Base-by-base conservation (phyloP, 2,888 invertebrate species). In the Ophioninae sp. region DNA sequence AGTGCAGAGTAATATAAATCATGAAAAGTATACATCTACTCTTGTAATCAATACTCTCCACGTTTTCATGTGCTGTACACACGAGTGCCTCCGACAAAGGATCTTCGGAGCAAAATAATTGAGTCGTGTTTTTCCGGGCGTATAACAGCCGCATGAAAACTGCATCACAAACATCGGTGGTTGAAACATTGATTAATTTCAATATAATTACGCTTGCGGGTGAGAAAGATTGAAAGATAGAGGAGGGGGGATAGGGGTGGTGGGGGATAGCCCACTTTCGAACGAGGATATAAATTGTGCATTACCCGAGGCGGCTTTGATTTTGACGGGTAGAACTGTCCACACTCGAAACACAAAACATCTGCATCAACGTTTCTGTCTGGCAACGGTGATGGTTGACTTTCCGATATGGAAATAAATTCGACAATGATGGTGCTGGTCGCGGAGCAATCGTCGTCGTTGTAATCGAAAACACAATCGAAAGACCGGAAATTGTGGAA, bases 301-400 rank as follows among this genome's bases (percentile, higher is more conserved):
- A 72, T 72, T 77, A 65, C 41, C 39, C 23, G 76, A 81, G 65
- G 72, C 76, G 56, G 65, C 61, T 58, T 81, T 76, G 77, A 81
- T 76, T 77, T 77, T 81, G 51, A 61, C 61, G 56, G 23, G 64
- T 59, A n/a, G 6, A 17, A 41, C 13, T 20, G 58, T 20, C 44
- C 39, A 20, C 67, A 23, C 61, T 65, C 2, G 65, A 39, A 56
- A 69, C 30, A 56, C 30, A 51, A 56, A 69, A 41, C 73, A 30
- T 41, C 41, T 41, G 37, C 65, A 17, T 6, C 7, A 0, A 6
- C 20, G n/a, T 20, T 20, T 20, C 1, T 39, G 37, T 41, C 61
- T 67, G 30, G 51, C 13, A 17, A 0, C 13, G 6, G 17, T 13
- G 30, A 67, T 30, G 13, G 71, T n/a, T 41, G 23, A 30, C 44